Base-by-base conservation (phyloP, 2,113 vertebrate species). In the Ivindomyrus marchei region DNA sequence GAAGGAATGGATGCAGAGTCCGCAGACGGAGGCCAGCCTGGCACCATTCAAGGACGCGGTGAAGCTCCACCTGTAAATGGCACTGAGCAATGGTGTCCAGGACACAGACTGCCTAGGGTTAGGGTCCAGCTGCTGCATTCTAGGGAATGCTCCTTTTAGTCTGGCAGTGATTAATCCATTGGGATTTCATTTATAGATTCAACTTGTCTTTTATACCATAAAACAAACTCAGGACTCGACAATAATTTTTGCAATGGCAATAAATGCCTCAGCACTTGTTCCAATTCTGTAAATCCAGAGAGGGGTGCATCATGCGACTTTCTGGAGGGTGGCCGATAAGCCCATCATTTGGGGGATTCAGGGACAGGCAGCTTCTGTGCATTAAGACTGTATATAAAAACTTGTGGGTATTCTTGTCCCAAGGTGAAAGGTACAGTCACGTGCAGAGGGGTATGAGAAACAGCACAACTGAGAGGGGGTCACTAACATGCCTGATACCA, bases 401-500 rank as follows among this genome's bases (percentile, higher is more conserved):
- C 3, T 19, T 27, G 10, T 49, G n/a, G n/a, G n/a, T 31, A 45
- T 86, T 15, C 46, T 53, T 13, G 36, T 21, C 74, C 39, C 88
- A 56, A 89, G 24, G 88, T 83, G 46, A 45, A 88, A 52, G 46
- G 15, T 52, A 46, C 58, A 47, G 84, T 86, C 13, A 66, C 52
- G 45, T 46, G 42, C 52, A 58, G 84, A 27, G n/a, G 62, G 89
- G 11, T 11, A 62, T 77, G 8, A 87, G 58, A 86, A 80, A 74
- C 45, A 24, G 90, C 24, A 92, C 85, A 66, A 66, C n/a, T 50
- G 85, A 58, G 88, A 89, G 84, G 58, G 83, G 39, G 88, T 88
- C 90, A 62, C 89, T 56, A 89, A 91, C 91, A 92, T 92, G 91
- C 88, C 90, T 92, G 89, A 85, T 90, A 89, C 90, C 84, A 90